A percentile compares a stretch with the other conserved stretches of the same genome.
Conservation (phyloP, 2,888 invertebrate species). For the Unio pictorum region DNA sequence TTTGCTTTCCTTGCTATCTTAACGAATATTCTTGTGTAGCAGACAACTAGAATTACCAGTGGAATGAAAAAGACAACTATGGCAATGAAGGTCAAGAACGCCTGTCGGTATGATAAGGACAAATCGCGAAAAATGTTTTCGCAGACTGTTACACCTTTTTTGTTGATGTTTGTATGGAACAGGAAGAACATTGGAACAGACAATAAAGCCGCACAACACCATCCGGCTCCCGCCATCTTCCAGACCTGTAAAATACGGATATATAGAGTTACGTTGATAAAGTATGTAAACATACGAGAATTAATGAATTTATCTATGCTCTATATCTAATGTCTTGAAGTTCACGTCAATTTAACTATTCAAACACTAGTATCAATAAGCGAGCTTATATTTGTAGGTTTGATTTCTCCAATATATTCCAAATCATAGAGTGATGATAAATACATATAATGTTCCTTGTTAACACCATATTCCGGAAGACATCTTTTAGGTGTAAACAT, state of each 20-base stretch:
- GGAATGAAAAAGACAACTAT: slow-evolving; percentile 66
- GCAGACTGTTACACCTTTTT: slow-evolving; percentile 53
- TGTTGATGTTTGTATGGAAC: slow-evolving; percentile 47
- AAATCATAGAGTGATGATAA: no score
- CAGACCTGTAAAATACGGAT: slow-evolving; percentile 33
- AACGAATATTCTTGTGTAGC: slow-evolving; percentile 67
- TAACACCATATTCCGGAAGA: no score
- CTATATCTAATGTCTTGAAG: no score
- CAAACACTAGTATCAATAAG: no score
- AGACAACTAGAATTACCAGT: slow-evolving; percentile 60
- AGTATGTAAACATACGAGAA: no score
- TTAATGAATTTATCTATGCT: no score
- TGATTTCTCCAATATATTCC: no score
- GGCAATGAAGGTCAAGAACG: slow-evolving; percentile 57
- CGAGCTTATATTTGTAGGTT: no score
- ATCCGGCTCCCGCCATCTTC: slow-evolving; percentile 58
- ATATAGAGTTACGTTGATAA: neutral
- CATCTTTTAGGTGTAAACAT: no score
- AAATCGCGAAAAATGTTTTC: slow-evolving; percentile 63
- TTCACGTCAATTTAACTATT: no score
- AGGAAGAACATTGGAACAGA: slow-evolving; percentile 63
- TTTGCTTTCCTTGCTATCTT: slow-evolving; percentile 66
- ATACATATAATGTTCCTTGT: no score
- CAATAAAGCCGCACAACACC: slow-evolving; percentile 55
- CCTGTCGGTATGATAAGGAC: slow-evolving; percentile 57